phyloP scores from a whole-genome alignment of 2,113 vertebrate genomes.

The Hippocampus zosterae region DNA sequence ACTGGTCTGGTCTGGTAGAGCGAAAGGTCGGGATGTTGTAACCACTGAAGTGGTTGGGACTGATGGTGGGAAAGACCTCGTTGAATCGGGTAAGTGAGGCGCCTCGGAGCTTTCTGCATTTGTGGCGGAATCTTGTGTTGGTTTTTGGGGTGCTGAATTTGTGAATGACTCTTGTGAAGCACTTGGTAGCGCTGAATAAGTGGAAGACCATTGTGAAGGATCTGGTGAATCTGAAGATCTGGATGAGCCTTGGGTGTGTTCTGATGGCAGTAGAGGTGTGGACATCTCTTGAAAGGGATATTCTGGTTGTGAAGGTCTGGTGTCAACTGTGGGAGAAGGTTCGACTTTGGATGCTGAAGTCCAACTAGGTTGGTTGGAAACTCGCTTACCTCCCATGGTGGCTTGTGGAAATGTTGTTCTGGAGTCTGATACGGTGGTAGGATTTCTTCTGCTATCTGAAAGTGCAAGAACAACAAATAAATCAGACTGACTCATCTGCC shows the following conservation, averaged over 20 bases:
- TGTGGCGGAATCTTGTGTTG: not conserved
- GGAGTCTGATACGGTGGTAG: not conserved
- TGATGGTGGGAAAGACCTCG: not conserved
- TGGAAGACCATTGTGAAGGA: not conserved
- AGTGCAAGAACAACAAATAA: not conserved
- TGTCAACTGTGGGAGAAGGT: conserved; percentile 1
- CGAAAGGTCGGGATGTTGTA: not conserved
- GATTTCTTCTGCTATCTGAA: conserved; percentile 16
- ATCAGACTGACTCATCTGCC: not conserved
- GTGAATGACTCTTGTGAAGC: not conserved
- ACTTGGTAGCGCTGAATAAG: not conserved
- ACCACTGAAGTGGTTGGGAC: not conserved
- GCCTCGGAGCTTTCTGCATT: conserved; percentile 7
- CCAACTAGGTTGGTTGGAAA: conserved; percentile 2
- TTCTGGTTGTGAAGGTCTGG: not conserved
- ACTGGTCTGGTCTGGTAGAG: conserved; percentile 1
- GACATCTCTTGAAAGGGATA: not conserved
- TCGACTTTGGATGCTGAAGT: conserved; percentile 4
- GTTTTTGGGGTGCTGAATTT: not conserved
- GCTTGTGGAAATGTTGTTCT: conserved; percentile 14
- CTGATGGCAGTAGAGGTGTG: not conserved
- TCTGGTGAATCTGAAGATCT: not conserved
- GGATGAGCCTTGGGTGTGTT: not conserved
- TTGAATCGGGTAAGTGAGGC: not conserved
- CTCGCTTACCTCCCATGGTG: not conserved